Base-by-base conservation (phyloP, 1,140 invertebrate genomes). In the Aethina tumida region DNA sequence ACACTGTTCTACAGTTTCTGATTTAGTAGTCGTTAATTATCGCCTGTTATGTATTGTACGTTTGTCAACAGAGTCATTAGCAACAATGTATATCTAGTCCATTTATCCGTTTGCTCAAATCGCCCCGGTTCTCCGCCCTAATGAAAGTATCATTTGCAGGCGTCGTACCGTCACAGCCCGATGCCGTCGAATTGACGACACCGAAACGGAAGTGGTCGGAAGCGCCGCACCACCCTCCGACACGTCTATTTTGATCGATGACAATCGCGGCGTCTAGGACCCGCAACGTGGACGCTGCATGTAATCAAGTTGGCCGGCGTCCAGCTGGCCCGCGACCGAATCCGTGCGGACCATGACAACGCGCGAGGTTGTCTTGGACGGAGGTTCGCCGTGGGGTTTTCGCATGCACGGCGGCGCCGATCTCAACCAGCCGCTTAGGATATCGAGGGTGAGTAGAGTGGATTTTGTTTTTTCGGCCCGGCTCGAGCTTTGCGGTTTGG, bases 311-410 rank as follows among this genome's bases (percentile, higher is more conserved):
- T 49, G 47, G 47, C 39, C 26, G 13, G 25, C 34, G 36, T 25
- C 43, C 39, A 45, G 35, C 25, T 39, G 34, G 3, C n/a, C n/a
- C n/a, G 21, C 14, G 19, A 31, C 20, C n/a, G n/a, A n/a, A n/a
- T n/a, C 19, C 28, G 25, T 18, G 35, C 33, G 22, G 38, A 47
- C 43, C 41, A 81, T 82, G 79, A 75, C 73, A 47, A 65, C 76
- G 22, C 66, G 76, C 49, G 74, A 80, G 64, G 74, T 85, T 48
- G 68, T 74, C 58, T 69, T 92, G 44, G 73, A 75, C 52, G 86
- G 85, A 45, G 85, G 85, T 29, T 77, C 81, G 54, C 86, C 86
- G 37, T 91, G 87, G 88, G 86, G 88, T 49, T 91, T 92, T 66
- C 76, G 85, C 32, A 82, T 90, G 77, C 80, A 84, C 59, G 85